Evolutionary conservation across 2,113 vertebrate species (phyloP).

Genomic region (Pelecanoides urinatrix): DNA sequence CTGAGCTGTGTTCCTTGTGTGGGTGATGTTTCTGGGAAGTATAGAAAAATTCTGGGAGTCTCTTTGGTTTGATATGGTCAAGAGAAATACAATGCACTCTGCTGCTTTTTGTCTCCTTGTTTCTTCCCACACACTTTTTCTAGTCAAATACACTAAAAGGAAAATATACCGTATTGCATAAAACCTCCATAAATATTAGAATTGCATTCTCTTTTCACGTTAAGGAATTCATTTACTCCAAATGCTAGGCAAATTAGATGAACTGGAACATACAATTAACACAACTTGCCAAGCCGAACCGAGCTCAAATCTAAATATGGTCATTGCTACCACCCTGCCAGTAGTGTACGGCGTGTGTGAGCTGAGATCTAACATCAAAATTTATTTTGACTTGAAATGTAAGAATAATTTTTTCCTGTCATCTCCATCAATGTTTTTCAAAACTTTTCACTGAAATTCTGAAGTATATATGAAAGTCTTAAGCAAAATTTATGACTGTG

Average conservation of each 20-base stretch:
- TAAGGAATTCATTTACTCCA: neutral
- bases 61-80: neutral
- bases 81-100: neutral
- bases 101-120: neutral
- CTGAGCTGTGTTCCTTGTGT: neutral
- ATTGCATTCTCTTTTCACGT: neutral
- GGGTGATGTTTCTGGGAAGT: neutral
- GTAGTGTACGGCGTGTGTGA: neutral
- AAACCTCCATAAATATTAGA: neutral
- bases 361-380: neutral
- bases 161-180: neutral
- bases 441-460: neutral
- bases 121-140: neutral
- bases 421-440: neutral
- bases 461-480: neutral
- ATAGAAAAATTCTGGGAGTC: neutral
- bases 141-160: neutral
- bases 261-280: neutral
- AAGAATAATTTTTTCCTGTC: neutral
- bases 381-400: neutral
- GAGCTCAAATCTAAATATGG: neutral
- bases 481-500: neutral
- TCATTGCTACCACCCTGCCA: neutral
- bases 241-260: neutral
- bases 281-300: neutral